Evolutionary conservation across 2,797 vertebrate species (phyloP).

Genomic region (Enteromius argenteus): DNA sequence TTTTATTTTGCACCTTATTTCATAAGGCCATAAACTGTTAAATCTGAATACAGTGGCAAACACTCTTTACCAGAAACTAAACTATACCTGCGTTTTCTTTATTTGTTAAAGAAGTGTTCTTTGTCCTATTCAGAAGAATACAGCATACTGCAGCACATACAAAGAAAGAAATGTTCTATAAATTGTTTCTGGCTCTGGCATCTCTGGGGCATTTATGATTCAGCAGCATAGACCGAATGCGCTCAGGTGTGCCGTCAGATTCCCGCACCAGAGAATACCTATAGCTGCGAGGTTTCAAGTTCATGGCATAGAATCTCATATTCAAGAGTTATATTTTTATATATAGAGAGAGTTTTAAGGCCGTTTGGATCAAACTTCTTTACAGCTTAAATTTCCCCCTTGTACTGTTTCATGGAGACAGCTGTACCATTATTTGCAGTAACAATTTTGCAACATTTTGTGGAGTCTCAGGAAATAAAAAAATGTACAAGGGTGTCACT

Average conservation of each 20-base stretch:
- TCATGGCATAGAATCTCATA: background rate
- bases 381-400: background rate
- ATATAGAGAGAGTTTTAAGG: background rate
- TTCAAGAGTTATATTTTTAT: background rate
- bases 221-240: background rate
- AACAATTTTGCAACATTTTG: background rate
- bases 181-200: background rate
- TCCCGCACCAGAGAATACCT: background rate
- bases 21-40: background rate
- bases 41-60: background rate
- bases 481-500: background rate
- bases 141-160: slow-evolving; percentile 1
- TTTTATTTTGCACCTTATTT: background rate
- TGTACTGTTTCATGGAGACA: background rate
- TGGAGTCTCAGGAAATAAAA: background rate
- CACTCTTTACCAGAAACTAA: background rate
- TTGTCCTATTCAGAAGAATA: background rate
- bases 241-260: slow-evolving; percentile 12
- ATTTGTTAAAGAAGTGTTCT: background rate
- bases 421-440: background rate
- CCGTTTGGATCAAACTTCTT: background rate
- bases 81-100: background rate
- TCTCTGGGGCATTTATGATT: slow-evolving; percentile 24
- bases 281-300: background rate
- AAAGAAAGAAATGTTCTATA: background rate